A percentile compares a stretch with the other conserved stretches of the same genome.
Evolutionary conservation across 92 coral and sea anemone genomes (phyloP).

Genomic region (Paramuricea clavata): DNA sequence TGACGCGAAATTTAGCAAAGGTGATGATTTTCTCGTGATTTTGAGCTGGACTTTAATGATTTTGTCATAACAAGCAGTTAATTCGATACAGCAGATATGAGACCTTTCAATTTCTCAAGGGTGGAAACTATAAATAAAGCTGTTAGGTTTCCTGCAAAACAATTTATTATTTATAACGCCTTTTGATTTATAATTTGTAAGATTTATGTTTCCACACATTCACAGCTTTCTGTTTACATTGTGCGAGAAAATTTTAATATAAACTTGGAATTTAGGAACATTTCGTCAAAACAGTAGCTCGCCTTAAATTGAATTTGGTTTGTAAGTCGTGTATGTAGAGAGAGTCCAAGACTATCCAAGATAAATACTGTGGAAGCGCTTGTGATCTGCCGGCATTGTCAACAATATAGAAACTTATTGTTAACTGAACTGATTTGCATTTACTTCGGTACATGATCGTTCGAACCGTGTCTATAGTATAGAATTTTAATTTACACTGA

Average conservation of each 20-base stretch:
- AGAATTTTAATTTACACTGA: too few species aligned
- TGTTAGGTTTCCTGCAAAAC: not conserved
- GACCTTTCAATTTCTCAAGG: not conserved
- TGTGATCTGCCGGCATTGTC: too few species aligned
- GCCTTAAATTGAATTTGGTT: too few species aligned
- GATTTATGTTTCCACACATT: not conserved
- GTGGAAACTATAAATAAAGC: not conserved
- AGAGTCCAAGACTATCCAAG: too few species aligned
- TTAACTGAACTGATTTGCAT: too few species aligned
- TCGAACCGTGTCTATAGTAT: too few species aligned
- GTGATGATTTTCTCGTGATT: not conserved
- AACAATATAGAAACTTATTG: too few species aligned
- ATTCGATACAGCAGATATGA: not conserved
- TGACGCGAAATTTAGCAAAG: not conserved
- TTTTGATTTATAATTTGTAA: not conserved
- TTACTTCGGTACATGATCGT: too few species aligned
- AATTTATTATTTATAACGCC: slow-evolving; percentile 12
- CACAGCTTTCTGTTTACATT: not conserved
- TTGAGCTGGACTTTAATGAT: not conserved
- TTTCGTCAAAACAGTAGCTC: too few species aligned
- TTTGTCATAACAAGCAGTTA: not conserved
- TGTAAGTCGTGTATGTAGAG: too few species aligned
- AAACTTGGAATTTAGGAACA: too few species aligned
- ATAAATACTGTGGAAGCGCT: too few species aligned
- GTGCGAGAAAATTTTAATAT: not conserved